Percentiles rank a stretch among this genome's conserved stretches.
These are phyloP conservation scores for Acropora tenuis DNA, from an alignment of 64 coral and sea anemone species.

Conservation along the genomic window DNA sequence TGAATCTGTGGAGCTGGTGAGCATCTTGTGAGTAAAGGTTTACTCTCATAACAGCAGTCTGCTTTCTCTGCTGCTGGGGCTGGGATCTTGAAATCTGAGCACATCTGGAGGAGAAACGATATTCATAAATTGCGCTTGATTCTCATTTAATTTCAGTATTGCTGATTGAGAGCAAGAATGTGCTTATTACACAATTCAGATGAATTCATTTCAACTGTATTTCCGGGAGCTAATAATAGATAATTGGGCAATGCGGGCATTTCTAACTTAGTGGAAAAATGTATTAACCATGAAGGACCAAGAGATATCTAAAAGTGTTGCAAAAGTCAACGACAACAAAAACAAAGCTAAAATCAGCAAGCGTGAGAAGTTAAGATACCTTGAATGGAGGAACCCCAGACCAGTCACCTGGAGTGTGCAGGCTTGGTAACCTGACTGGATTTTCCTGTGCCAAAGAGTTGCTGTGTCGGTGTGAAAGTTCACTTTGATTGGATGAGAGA, in stretches of 20 bases:
- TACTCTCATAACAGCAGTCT: background rate
- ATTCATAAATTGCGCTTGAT: too few species aligned
- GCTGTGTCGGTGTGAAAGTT: background rate
- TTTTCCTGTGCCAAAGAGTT: constrained; percentile 20
- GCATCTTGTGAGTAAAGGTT: background rate
- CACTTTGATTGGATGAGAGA: background rate
- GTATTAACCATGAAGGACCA: too few species aligned
- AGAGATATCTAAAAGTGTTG: too few species aligned
- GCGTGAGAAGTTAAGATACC: background rate
- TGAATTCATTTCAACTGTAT: too few species aligned
- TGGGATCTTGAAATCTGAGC: constrained; percentile 11
- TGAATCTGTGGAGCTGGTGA: background rate
- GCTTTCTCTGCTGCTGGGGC: too few species aligned
- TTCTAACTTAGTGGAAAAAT: too few species aligned
- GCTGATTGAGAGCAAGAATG: too few species aligned
- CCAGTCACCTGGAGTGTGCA: background rate
- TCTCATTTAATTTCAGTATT: too few species aligned
- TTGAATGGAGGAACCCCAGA: constrained; percentile 29
- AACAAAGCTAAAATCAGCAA: background rate
- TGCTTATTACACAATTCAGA: too few species aligned
- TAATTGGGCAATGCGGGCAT: too few species aligned
- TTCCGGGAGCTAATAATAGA: too few species aligned
- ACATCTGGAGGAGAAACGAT: background rate
- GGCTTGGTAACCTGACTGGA: background rate
- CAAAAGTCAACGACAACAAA: background rate